Conservation (phyloP, 2,797 vertebrate genomes). For the Notolepis coatsorum region DNA sequence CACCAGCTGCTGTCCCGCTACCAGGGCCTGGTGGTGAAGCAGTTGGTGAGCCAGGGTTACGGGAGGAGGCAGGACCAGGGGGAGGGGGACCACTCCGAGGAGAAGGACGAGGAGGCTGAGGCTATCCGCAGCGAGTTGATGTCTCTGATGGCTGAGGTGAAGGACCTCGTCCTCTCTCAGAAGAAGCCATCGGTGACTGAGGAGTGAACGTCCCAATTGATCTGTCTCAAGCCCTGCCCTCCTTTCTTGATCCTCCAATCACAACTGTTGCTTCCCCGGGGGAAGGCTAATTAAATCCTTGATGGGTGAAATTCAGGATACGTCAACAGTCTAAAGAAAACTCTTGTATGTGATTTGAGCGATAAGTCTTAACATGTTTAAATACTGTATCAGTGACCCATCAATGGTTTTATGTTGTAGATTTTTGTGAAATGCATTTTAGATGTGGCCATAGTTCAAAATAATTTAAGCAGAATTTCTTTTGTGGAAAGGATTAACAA, state of each 20-base stretch:
- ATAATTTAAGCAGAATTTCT: conserved; percentile 42
- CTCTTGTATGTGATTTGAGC: not conserved
- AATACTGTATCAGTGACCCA: not conserved
- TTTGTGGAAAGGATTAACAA: conserved; percentile 39
- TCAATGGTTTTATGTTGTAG: conserved; percentile 7
- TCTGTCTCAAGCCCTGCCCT: too few species aligned
- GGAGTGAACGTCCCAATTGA: conserved; percentile 71
- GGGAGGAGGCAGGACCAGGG: conserved; percentile 65
- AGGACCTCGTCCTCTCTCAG: conserved; percentile 88
- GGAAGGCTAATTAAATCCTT: too few species aligned
- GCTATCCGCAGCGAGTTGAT: conserved; percentile 83
- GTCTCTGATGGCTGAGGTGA: conserved; percentile 84
- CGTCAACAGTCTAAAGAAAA: too few species aligned
- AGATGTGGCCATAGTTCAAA: conserved; percentile 26
- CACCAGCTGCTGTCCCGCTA: conserved; percentile 88
- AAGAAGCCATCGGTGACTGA: conserved; percentile 87
- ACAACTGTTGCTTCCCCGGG: too few species aligned
- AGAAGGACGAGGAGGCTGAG: conserved; percentile 72
- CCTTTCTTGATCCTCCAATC: too few species aligned
- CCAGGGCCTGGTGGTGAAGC: conserved; percentile 94
- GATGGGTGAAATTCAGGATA: too few species aligned
- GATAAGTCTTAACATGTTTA: conserved; percentile 3
- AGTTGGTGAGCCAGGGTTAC: conserved; percentile 87
- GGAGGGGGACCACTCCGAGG: conserved; percentile 34
- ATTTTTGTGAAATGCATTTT: conserved; percentile 21